Conservation (phyloP, 2,888 invertebrate species). For the Aphodius sticticus region DNA sequence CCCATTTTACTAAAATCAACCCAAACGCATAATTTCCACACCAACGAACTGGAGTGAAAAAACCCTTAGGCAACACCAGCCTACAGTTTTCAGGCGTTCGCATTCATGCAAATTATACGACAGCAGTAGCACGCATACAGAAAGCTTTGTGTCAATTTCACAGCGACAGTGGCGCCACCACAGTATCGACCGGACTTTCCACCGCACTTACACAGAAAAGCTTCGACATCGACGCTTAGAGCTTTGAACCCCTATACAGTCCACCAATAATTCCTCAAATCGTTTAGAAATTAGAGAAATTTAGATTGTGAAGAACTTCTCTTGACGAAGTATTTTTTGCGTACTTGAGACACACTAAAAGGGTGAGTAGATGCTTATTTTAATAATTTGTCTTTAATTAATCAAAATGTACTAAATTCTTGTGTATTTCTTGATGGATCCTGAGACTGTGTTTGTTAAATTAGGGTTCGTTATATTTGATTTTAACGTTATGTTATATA, state of each 20-base stretch:
- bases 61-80: neutral
- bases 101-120: neutral
- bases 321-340: neutral
- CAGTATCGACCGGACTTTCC: slow-evolving; percentile 15
- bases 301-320: neutral
- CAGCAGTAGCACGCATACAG: neutral
- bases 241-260: neutral
- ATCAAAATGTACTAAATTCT: neutral
- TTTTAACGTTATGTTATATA: neutral
- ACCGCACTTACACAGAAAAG: slow-evolving; percentile 21
- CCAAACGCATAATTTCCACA: neutral
- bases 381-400: neutral
- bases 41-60: neutral
- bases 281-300: neutral
- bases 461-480: neutral
- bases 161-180: slow-evolving; percentile 13
- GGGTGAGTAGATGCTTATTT: slow-evolving; percentile 10
- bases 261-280: neutral
- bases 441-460: neutral
- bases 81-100: neutral
- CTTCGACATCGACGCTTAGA: slow-evolving; percentile 14
- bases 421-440: neutral
- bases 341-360: slow-evolving; percentile 10
- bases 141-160: neutral
- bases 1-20: neutral